Evolutionary conservation across 2,113 vertebrate genomes (phyloP), one percentile per base, ranked within the genome.

Genomic region (western clawed frog (Xenopus tropicalis)): DNA sequence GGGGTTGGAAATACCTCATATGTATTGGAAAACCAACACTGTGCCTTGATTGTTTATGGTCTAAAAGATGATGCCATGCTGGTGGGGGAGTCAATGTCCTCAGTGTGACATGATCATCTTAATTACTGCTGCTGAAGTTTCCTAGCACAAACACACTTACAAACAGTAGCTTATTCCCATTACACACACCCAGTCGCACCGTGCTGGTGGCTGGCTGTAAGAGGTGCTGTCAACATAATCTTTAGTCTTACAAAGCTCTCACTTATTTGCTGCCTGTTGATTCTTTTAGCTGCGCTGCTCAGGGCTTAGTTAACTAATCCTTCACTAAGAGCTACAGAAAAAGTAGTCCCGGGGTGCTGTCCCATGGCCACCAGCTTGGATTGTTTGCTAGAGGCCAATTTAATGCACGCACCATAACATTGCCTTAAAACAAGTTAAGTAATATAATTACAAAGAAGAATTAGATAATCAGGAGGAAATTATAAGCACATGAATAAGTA

Each of bases 91-190:
- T 48, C 37, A 54, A 76, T 69, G 58, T 46, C 73, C 73, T 42
- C 29, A 63, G 66, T 54, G 54, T 56, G 66, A 76, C 72, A 61
- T 69, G 73, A 76, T 69, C 61, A 62, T 76, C 57, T 69, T 69
- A 76, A 76, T 76, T 66, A 76, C 57, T 48, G 63, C 48, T n/a
- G 59, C 73, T 76, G 66, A 76, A 61, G 58, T 76, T 75, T 69
- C 73, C 59, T 20, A 62, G 58, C 58, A 63, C 37, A 76, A 76
- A 75, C 73, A 75, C 66, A 75, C 66, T 75, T 69, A 75, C 66
- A 75, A 75, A 69, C 73, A 76, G 58, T 56, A 63, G 66, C 56
- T 29, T 69, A 76, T 76, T 76, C 63, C 65, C 54, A 44, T 68
- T 52, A 48, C 23, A 52, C 73, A 23, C 73, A 58, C 66, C 66